phyloP scores from a whole-genome alignment of 2,797 vertebrate genomes.

The Lagorchestes hirsutus region DNA sequence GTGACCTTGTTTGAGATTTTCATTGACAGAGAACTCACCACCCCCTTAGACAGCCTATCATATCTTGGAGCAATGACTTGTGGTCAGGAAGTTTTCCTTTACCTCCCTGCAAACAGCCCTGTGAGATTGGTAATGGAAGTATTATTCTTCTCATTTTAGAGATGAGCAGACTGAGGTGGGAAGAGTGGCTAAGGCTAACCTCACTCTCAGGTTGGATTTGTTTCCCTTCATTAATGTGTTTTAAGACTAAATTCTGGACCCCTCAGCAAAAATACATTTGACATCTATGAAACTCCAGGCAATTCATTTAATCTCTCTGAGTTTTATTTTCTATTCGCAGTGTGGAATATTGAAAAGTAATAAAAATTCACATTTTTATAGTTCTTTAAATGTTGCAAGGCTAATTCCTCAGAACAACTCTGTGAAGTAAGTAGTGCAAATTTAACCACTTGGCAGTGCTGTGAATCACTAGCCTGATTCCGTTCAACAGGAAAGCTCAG shows the following conservation, averaged over 20 bases:
- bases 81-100: background rate
- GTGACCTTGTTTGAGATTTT: background rate
- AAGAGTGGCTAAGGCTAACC: background rate
- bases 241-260: background rate
- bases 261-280: background rate
- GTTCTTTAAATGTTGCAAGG: background rate
- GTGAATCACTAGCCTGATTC: background rate
- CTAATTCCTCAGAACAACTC: background rate
- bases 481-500: background rate
- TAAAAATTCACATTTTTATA: background rate
- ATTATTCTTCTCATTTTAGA: background rate
- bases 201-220: background rate
- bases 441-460: background rate
- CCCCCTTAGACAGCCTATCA: background rate
- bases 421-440: background rate
- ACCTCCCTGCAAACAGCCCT: background rate
- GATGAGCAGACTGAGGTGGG: background rate
- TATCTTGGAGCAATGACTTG: background rate
- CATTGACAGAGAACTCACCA: background rate
- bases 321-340: background rate
- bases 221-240: background rate
- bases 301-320: background rate
- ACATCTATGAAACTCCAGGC: background rate
- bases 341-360: background rate
- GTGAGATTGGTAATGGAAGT: background rate